phyloP scores from a whole-genome alignment of 2,113 vertebrate species.

The Phodopus roborovskii region DNA sequence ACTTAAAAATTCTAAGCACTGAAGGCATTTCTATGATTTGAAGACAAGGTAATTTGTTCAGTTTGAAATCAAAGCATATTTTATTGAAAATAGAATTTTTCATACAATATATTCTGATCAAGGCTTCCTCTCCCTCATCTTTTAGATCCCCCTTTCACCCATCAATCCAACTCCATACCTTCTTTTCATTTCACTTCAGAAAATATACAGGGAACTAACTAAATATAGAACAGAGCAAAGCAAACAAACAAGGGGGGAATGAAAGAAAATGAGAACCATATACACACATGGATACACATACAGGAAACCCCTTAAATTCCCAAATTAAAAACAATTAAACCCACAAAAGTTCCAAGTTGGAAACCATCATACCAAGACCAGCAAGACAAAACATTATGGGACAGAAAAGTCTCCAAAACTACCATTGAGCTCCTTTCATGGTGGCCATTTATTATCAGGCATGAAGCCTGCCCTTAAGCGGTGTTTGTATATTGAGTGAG shows the following conservation, averaged over 20 bases:
- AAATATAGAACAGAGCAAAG: not conserved
- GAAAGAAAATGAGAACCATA: not conserved
- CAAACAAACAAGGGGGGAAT: not conserved
- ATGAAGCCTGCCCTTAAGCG: not conserved
- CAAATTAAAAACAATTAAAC: not conserved
- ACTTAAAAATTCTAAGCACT: not conserved
- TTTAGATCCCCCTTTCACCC: not conserved
- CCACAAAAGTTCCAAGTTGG: not conserved
- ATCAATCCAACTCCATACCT: no score
- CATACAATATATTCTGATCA: not conserved
- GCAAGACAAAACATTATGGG: not conserved
- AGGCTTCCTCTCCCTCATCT: not conserved
- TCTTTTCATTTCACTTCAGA: not conserved
- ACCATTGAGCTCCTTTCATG: not conserved
- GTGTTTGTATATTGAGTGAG: no score
- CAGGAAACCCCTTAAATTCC: not conserved
- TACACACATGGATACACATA: not conserved
- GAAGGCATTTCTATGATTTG: not conserved
- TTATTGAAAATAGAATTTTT: not conserved
- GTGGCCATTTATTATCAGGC: not conserved
- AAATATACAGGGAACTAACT: not conserved
- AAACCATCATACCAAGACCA: not conserved
- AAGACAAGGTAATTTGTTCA: not conserved
- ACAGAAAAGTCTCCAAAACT: not conserved
- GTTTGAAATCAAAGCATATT: not conserved